Conservation (phyloP, 2,113 vertebrate genomes). For the Tapirus terrestris region DNA sequence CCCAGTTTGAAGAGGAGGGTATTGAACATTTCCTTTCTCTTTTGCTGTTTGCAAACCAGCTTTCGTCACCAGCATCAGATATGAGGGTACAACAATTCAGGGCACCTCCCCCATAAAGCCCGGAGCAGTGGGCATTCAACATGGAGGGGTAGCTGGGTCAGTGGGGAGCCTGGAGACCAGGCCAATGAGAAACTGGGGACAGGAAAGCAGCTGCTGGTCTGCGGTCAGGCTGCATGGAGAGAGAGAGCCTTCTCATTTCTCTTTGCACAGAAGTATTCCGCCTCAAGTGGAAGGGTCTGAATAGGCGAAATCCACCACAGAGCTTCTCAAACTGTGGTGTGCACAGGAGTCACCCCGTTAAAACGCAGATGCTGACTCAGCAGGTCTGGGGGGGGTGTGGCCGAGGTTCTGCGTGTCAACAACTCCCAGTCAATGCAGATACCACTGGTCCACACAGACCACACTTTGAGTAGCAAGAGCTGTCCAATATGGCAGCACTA, state of each 20-base stretch:
- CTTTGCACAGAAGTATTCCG: background rate
- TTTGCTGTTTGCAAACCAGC: background rate
- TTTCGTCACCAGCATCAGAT: too few species aligned
- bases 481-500: accelerated
- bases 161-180: background rate
- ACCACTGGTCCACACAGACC: background rate
- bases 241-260: background rate
- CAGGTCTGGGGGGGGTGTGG: too few species aligned
- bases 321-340: background rate
- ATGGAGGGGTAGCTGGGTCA: background rate
- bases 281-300: background rate
- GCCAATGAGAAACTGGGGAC: background rate
- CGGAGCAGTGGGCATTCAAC: background rate
- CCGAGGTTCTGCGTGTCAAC: background rate
- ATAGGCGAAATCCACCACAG: too few species aligned
- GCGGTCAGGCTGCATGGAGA: background rate
- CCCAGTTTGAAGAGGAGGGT: background rate
- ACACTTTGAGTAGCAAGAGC: background rate
- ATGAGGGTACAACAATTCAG: background rate
- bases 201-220: background rate
- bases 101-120: background rate
- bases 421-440: accelerated
- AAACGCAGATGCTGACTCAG: background rate
- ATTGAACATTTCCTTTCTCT: background rate
- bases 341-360: accelerated